Base-by-base conservation (phyloP, 2,797 vertebrate species). In the Megalops cyprinoides region DNA sequence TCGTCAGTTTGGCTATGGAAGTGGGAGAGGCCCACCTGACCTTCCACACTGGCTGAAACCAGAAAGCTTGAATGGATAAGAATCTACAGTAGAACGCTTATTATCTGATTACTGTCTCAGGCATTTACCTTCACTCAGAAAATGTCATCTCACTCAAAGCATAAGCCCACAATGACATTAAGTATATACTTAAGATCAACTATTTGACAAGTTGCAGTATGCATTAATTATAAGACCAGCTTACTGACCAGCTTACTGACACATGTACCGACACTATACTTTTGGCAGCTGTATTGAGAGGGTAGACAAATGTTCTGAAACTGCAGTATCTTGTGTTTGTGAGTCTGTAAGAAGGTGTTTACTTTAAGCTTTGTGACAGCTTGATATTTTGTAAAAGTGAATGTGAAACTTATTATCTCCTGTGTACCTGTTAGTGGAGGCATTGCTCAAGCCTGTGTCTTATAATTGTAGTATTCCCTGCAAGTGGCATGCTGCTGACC, bases 381-480 rank as follows among this genome's bases (percentile, higher is more conserved):
- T 65, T 37, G 60, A 34, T n/a, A n/a, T 46, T 73, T 46, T 73
- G n/a, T 8, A 12, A 10, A 18, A 46, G 67, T 25, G 7, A 44
- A 44, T 73, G 67, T 42, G 42, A 46, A 15, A 20, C 39, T 39
- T 37, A 37, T 44, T 44, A 73, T 73, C 67, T 46, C 67, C 39
- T 42, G 67, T 42, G 1, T 69, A 23, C 67, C 67, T 73, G 39
- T 73, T 73, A 39, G 42, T 34, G 42, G 67, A n/a, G 42, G 8
- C 67, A n/a, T 67, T 37, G 18, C 39, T 71, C 2, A 49, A 51
- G 14, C n/a, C 46, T 23, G 9, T 46, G 42, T 51, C 34, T 74
- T 49, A 80, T 73, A 48, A 74, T 48, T n/a, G 12, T 20, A 46
- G 49, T 73, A 62, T 74, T 46, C 37, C 51, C 53, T 44, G 23